Evolutionary conservation across 2,113 vertebrate species (phyloP), one percentile per base, ranked within the genome.

Genomic region (Lipophrys pholis): DNA sequence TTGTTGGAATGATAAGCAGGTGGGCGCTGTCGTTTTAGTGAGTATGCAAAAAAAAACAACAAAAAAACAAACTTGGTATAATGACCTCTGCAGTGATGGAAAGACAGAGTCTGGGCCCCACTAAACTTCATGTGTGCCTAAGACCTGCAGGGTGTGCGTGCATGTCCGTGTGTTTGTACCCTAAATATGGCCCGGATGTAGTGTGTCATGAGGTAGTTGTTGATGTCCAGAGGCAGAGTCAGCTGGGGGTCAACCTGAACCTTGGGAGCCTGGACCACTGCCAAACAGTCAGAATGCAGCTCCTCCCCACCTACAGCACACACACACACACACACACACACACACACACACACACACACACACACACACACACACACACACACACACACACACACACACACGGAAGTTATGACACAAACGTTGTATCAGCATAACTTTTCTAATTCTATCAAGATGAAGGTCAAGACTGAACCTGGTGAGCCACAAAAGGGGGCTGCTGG

Each of bases 141-240:
- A 30, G 2, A 30, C 21, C 21, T 30, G 21, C 4, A 30, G 21
- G 21, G 11, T 58, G 38, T 42, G 0, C 55, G 36, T 74, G 45
- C 49, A 8, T 69, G 45, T 36, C 7, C 52, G 54, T 58, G 49
- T 59, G 10, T 57, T 35, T 75, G 91, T 87, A 97, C 98, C 95
- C 95, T 95, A 90, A 98, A 97, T 80, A 97, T 95, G 76, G 94
- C 93, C 69, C 92, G 92, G 73, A 97, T 92, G 67, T 95, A 99
- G 91, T 96, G 98, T 84, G 95, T 95, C 94, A 99, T 97, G 84
- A 96, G 92, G 90, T 96, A 96, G 87, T 96, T 96, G 76, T 99
- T 99, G 95, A 99, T 96, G 75, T 99, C 97, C 11, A 98, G 94
- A 1, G 97, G 96, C 69, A 99, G 93, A 1, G 94, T 95, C 73